Evolutionary conservation across 2,113 vertebrate species (phyloP).

Genomic region (Pampusana beccarii): DNA sequence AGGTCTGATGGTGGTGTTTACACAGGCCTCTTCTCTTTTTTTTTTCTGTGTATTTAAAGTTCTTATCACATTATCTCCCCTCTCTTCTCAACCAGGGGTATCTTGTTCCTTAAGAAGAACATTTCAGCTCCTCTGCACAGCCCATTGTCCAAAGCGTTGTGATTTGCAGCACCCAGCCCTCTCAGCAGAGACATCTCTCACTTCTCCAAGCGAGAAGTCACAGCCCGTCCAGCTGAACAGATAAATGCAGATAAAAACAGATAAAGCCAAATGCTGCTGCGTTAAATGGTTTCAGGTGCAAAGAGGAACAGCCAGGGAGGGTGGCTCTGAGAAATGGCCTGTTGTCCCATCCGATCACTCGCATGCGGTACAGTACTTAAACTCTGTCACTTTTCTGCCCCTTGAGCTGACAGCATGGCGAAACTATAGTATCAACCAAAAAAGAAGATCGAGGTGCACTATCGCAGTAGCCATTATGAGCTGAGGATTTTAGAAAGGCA

Average conservation of each 20-base stretch:
- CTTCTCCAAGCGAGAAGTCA: background rate
- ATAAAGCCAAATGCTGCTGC: background rate
- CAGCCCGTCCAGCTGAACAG: background rate
- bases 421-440: background rate
- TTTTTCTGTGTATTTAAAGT: accelerated
- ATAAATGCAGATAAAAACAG: too few species aligned
- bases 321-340: background rate
- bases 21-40: background rate
- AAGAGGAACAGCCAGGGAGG: background rate
- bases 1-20: background rate
- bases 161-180: background rate
- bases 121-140: accelerated
- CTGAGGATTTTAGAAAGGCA: background rate
- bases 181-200: background rate
- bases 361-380: background rate
- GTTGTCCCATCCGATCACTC: background rate
- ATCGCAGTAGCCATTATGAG: background rate
- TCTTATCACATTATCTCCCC: background rate
- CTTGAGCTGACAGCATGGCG: background rate
- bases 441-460: background rate
- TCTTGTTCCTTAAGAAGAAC: background rate
- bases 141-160: background rate
- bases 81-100: accelerated
- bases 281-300: background rate
- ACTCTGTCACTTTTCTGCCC: background rate